Base-by-base conservation (phyloP, 1,140 invertebrate species). In the Dreissena rostriformis region DNA sequence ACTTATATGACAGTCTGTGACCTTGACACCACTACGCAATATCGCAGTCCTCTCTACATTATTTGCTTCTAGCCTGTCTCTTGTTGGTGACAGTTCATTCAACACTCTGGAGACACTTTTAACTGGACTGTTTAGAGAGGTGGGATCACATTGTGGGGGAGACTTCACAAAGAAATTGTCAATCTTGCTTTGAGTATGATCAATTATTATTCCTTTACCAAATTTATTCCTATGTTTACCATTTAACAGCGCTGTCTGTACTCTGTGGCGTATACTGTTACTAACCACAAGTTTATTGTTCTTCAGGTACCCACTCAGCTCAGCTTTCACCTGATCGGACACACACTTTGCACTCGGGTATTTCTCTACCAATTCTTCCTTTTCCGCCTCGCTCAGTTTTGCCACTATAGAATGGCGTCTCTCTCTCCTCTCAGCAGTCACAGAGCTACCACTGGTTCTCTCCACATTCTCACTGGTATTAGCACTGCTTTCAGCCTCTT, bases 11-110 rank as follows among this genome's bases (percentile, higher is more conserved):
- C 68, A 65, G 29, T 87, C 70, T 15, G 79, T 63, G 19, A 55
- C 52, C 75, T 72, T 77, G 12, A 76, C n/a, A n/a, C n/a, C 29
- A 49, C n/a, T 39, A 29, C 65, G 53, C 14, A 73, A 52, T 52
- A n/a, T 53, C 15, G 68, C 39, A 29, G 63, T 75, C 26, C 61
- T 53, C 78, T 57, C 76, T 51, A 88, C 87, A 78, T 88, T 82
- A 28, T 83, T 84, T 55, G 82, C 84, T 24, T 82, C 75, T 76
- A 65, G 68, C 26, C 85, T 79, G 29, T 84, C 86, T 49, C 85
- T 84, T 15, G 81, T 84, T 15, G 90, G 87, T 22, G 87, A 87
- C 11, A 90, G 89, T 78, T 89, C 90, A 83, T 91, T 87, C 17
- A 89, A 72, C 22, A 90, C 86, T n/a, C 90, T 75, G 12, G 86